A percentile compares a stretch with the other conserved stretches of the same genome.
Evolutionary conservation across 2,113 vertebrate genomes (phyloP).

Genomic region (Dasyurus viverrinus): DNA sequence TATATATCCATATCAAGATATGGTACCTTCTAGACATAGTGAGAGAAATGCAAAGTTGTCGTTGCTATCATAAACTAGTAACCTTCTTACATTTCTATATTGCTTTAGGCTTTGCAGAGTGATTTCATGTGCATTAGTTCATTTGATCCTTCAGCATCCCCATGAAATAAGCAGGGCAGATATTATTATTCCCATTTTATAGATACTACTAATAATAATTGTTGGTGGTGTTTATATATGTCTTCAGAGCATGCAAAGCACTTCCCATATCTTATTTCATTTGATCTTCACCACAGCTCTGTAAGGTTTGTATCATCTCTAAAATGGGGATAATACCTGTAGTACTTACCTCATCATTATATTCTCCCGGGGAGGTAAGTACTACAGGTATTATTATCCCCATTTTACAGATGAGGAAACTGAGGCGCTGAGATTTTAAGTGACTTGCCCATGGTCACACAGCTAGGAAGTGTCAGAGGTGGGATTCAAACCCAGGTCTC

Average conservation of each 20-base stretch:
- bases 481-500: conserved; percentile 2
- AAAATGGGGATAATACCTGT: conserved; percentile 4
- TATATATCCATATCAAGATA: conserved; percentile 4
- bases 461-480: neutral
- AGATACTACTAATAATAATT: neutral
- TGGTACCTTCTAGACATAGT: conserved; percentile 15
- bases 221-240: neutral
- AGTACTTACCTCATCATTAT: conserved; percentile 5
- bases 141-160: conserved; percentile 12
- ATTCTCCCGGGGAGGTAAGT: conserved; percentile 2
- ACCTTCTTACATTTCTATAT: neutral
- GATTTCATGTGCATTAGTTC: neutral
- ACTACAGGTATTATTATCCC: conserved; percentile 4
- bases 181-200: neutral
- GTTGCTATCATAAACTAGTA: conserved; percentile 32
- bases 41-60: conserved; percentile 18
- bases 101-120: conserved; percentile 26
- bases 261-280: neutral
- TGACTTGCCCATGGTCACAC: conserved; percentile 2
- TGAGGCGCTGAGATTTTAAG: neutral
- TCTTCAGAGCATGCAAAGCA: neutral
- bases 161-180: neutral
- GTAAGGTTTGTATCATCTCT: neutral
- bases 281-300: neutral
- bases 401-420: conserved; percentile 1